Base-by-base conservation (phyloP, 2,113 vertebrate genomes). In the Labeo catla region DNA sequence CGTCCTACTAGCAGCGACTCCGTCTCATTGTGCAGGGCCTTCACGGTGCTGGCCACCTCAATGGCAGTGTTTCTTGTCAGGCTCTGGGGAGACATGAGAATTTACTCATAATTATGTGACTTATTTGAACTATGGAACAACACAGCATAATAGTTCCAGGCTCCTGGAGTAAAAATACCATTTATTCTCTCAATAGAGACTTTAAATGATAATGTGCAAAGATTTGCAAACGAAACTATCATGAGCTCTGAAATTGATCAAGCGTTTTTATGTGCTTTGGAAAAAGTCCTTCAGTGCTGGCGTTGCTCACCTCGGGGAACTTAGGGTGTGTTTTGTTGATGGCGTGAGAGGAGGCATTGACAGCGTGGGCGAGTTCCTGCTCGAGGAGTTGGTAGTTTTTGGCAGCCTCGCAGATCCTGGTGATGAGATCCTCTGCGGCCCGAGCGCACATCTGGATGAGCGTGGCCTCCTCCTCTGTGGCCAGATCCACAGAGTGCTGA, bases 371-470 rank as follows among this genome's bases (percentile, higher is more conserved):
- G 87, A 99, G 94, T 82, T 99, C 98, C 90, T 99, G 98, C 90
- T 99, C 98, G 85, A 99, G 87, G 6, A 99, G 95, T 66, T 96
- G 95, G 13, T 98, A 96, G 82, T 95, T 96, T 89, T 98, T 97
- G 66, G 98, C 98, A n/a, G 98, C 97, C 78, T 99, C 97, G 91
- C 98, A 99, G 89, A 99, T 99, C 91, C 97, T 99, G 88, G 97
- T 98, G 79, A 99, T 99, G 88, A 99, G 97, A 88, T 99, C 97
- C 90, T 99, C 97, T 0, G 98, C 97, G 1, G 97, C 96, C 45
- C 96, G 95, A 16, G 97, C 97, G 49, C 97, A 98, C 84, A 96
- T 92, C 91, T 98, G 98, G 89, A 99, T 94, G 87, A 97, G 95
- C 0, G 93, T 86, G 12, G 95, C 95, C 90, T 98, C 97, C 36